A percentile compares a stretch with the other conserved stretches of the same genome.
phyloP scores from a whole-genome alignment of 2,888 invertebrate species.

The Conistra vaccinii region DNA sequence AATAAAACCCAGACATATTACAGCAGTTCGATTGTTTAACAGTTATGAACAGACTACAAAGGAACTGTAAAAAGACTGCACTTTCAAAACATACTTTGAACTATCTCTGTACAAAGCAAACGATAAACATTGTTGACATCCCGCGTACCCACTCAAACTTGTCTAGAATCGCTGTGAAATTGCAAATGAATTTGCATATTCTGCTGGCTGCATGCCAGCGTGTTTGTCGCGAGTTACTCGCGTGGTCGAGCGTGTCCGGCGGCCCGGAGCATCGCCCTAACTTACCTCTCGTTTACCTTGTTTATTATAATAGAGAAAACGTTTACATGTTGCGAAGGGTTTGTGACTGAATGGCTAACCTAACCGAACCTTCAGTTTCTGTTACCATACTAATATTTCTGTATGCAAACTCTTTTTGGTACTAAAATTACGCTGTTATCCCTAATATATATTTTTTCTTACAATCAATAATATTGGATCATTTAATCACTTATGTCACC shows the following conservation, averaged over 20 bases:
- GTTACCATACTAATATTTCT: neutral
- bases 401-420: too few species aligned
- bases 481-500: too few species aligned
- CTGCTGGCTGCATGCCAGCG: conserved; percentile 80
- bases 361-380: neutral
- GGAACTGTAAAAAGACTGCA: conserved; percentile 26
- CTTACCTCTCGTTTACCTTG: conserved; percentile 60
- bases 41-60: conserved; percentile 28
- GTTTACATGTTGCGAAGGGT: neutral
- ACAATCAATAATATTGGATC: too few species aligned
- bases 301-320: conserved; percentile 49
- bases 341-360: neutral
- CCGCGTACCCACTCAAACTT: conserved; percentile 69
- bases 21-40: conserved; percentile 1
- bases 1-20: conserved; percentile 7
- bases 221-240: conserved; percentile 73
- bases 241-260: conserved; percentile 65
- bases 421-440: too few species aligned
- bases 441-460: too few species aligned
- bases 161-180: conserved; percentile 78
- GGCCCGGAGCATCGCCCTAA: conserved; percentile 72
- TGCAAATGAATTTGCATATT: conserved; percentile 86
- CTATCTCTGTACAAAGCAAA: conserved; percentile 56
- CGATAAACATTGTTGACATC: conserved; percentile 76
- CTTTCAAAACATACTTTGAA: conserved; percentile 40